Base-by-base conservation (phyloP, 2,888 invertebrate species). In the Erynnis tages region DNA sequence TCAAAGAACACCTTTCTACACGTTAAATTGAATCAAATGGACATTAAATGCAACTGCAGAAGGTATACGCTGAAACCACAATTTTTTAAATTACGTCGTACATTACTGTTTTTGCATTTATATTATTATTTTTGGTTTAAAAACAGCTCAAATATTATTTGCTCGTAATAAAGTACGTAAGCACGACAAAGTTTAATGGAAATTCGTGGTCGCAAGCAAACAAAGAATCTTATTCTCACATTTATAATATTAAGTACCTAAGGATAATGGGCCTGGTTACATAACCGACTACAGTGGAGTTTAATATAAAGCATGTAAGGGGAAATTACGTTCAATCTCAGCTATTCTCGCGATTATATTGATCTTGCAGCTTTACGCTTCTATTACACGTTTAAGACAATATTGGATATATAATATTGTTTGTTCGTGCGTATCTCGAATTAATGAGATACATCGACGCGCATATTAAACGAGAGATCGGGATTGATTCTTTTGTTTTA, bases 261-360 rank as follows among this genome's bases (percentile, higher is more conserved):
- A 21, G 21, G 3, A 21, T 37, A 19, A 37, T 21, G 10, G 21
- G 37, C 11, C 21, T 37, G 14, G 14, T 44, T 32, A 35, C 27
- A 41, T 48, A 37, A 48, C 19, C 38, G 23, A 32, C 30, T 32
- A 21, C 23, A 23, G 21, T 65, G 34, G 14, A n/a, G n/a, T n/a
- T 66, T 69, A 65, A 72, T 66, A 65, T 71, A 49, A 59, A 55
- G 66, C 62, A 70, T 68, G 73, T 71, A 63, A 57, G 57, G 65
- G 65, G 63, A 71, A 76, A 76, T 79, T 71, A 74, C 69, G 55
- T 62, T 61, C 62, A 59, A 59, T 65, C 60, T 66, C 60, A 61
- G 65, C 65, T 74, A 75, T 70, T 73, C 71, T 71, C 71, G 76
- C 67, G 63, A 73, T 72, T 73, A 76, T 75, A 80, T 79, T 76